These are phyloP conservation scores for Muschampia plurimacula DNA, from an alignment of 2,888 invertebrate species.

Conservation along the genomic window DNA sequence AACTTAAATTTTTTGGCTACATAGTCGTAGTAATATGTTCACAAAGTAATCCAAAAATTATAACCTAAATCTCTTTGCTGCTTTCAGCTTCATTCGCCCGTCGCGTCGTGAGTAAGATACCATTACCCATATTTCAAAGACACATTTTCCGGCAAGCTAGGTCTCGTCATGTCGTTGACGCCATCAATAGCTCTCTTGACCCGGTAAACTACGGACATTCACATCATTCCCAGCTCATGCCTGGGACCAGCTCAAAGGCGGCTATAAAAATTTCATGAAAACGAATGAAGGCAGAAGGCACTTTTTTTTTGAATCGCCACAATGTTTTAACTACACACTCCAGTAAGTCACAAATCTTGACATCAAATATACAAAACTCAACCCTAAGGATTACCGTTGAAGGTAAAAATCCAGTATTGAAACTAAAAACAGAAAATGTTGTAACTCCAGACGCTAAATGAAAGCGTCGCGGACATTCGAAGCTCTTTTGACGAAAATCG, in stretches of 20 bases:
- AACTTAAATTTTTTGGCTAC: background rate
- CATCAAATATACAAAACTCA: slow-evolving; percentile 31
- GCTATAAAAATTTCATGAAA: slow-evolving; percentile 70
- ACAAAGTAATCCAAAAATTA: slow-evolving; percentile 14
- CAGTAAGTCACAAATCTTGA: slow-evolving; percentile 9
- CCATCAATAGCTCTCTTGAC: slow-evolving; percentile 73
- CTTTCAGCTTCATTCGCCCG: slow-evolving; percentile 11
- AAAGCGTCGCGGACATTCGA: slow-evolving; percentile 44
- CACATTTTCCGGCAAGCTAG: slow-evolving; percentile 3
- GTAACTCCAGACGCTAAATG: slow-evolving; percentile 21
- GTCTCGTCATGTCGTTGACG: slow-evolving; percentile 42
- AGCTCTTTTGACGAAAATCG: slow-evolving; percentile 48
- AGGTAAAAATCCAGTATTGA: slow-evolving; percentile 24
- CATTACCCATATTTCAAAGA: slow-evolving; percentile 6
- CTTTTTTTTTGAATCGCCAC: slow-evolving; percentile 45
- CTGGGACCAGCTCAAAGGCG: slow-evolving; percentile 65
- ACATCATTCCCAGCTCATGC: slow-evolving; percentile 68
- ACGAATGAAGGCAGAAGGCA: slow-evolving; percentile 49
- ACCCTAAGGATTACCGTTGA: slow-evolving; percentile 28
- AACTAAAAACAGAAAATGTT: slow-evolving; percentile 10
- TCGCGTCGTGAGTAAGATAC: background rate
- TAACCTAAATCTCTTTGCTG: slow-evolving; percentile 24
- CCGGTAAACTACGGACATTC: slow-evolving; percentile 70
- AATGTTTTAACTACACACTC: slow-evolving; percentile 35
- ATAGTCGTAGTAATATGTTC: background rate